Base-by-base conservation (phyloP, 2,113 vertebrate genomes). In the Cromileptes altivelis region DNA sequence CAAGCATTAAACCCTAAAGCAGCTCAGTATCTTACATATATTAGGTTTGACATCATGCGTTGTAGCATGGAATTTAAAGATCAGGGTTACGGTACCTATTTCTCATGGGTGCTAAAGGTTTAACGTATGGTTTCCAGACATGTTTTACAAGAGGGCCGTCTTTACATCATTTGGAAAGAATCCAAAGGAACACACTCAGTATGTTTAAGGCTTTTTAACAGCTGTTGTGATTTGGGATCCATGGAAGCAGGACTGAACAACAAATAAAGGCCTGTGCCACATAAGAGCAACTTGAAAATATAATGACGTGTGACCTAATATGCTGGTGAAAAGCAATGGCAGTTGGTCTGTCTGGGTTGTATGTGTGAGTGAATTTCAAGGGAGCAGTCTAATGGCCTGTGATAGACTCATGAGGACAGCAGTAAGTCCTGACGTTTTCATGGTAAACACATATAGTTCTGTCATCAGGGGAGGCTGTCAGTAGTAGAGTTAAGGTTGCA, bases 81-180 rank as follows among this genome's bases (percentile, higher is more conserved):
- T 80, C 82, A 91, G 64, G 81, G 60, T 82, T 65, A 56, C 70
- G 42, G 4, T 68, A 72, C 70, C 17, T 67, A 47, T 82, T 85
- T 84, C 83, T 86, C 18, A 84, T 1, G 52, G 71, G 60, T 4
- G 23, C 52, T 75, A 61, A 81, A 85, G 76, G 37, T 76, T 84
- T 75, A 73, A 30, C 61, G 42, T 81, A 82, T 89, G 85, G 71
- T 85, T 87, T 87, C 77, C 90, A 89, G 90, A 91, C 78, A 73
- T 57, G 57, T 69, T 88, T 90, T 81, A 89, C 82, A 72, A 78
- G 73, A 77, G 55, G 13, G 53, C 64, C 2, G 53, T 68, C 60
- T 80, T 85, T 89, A 85, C 88, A 85, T 92, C 88, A 94, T 84
- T 84, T 91, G 89, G 89, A 91, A 94, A 75, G 85, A 92, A 94